Conservation (phyloP, 1,140 invertebrate genomes). For the Plectrocnemia conspersa region DNA sequence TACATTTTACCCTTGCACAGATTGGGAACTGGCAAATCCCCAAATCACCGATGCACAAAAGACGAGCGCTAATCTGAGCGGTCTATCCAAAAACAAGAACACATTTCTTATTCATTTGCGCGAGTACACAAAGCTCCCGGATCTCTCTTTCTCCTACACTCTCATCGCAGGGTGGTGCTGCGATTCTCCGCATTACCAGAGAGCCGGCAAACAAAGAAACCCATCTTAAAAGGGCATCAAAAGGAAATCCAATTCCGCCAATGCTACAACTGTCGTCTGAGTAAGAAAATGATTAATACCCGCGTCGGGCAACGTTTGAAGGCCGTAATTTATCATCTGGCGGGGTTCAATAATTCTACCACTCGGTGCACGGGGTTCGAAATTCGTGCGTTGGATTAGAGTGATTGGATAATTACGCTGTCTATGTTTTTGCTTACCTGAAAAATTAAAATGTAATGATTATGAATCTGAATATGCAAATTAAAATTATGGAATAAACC, state of each 20-base stretch:
- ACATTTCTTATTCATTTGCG: conserved; percentile 1
- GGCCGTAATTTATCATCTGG: conserved; percentile 17
- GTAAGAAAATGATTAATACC: conserved; percentile 21
- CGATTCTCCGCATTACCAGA: neutral
- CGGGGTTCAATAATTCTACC: conserved; percentile 3
- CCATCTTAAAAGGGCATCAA: conserved; percentile 7
- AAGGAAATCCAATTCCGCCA: conserved; percentile 21
- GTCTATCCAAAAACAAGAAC: too few species aligned
- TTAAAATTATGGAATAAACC: too few species aligned
- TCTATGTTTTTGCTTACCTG: too few species aligned
- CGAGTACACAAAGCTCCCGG: neutral
- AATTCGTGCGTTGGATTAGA: too few species aligned
- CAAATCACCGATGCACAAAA: too few species aligned
- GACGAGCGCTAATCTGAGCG: too few species aligned
- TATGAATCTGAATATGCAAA: too few species aligned
- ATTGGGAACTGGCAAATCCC: too few species aligned
- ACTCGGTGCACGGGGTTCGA: too few species aligned
- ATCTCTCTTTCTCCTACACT: neutral
- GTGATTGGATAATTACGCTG: too few species aligned
- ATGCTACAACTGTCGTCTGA: conserved; percentile 20
- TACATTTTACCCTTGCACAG: too few species aligned
- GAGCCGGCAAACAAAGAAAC: conserved; percentile 8
- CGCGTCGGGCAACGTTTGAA: conserved; percentile 11
- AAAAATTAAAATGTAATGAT: too few species aligned
- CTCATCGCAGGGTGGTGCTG: neutral